Percentiles rank a stretch among this genome's conserved stretches.
These are phyloP conservation scores for Laspeyria flexula DNA, from an alignment of 2,888 invertebrate genomes.

Conservation along the genomic window DNA sequence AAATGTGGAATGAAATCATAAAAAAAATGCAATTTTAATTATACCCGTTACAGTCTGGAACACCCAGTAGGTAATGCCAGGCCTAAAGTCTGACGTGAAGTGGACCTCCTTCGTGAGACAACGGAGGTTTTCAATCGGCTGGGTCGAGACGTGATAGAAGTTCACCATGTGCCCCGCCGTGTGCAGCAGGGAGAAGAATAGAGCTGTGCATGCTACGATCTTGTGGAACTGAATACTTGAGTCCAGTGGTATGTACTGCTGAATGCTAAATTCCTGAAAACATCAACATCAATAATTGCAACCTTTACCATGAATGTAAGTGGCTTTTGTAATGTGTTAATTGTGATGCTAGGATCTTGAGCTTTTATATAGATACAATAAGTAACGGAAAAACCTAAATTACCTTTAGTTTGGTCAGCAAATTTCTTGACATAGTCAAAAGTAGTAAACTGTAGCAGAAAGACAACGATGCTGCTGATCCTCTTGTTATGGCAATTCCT, in stretches of 20 bases:
- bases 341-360: too few species aligned
- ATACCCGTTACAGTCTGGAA: constrained; percentile 97
- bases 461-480: constrained; percentile 96
- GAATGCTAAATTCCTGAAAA: constrained; percentile 92
- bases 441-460: constrained; percentile 97
- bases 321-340: too few species aligned
- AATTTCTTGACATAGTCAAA: constrained; percentile 96
- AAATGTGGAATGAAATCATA: too few species aligned
- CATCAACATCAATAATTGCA: constrained; percentile 1
- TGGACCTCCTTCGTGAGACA: constrained; percentile 97
- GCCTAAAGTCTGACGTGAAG: constrained; percentile 97
- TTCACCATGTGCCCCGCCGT: constrained; percentile 98
- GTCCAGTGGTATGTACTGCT: constrained; percentile 97
- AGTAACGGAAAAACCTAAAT: constrained; percentile 1
- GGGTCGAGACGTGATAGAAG: constrained; percentile 98
- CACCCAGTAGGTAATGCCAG: constrained; percentile 97
- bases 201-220: constrained; percentile 97
- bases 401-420: constrained; percentile 95
- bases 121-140: constrained; percentile 95
- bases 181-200: constrained; percentile 96
- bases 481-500: constrained; percentile 97
- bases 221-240: constrained; percentile 99
- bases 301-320: too few species aligned
- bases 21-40: too few species aligned
- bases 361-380: too few species aligned